Base-by-base conservation (phyloP, 2,113 vertebrate species). In the Nanorana parkeri region DNA sequence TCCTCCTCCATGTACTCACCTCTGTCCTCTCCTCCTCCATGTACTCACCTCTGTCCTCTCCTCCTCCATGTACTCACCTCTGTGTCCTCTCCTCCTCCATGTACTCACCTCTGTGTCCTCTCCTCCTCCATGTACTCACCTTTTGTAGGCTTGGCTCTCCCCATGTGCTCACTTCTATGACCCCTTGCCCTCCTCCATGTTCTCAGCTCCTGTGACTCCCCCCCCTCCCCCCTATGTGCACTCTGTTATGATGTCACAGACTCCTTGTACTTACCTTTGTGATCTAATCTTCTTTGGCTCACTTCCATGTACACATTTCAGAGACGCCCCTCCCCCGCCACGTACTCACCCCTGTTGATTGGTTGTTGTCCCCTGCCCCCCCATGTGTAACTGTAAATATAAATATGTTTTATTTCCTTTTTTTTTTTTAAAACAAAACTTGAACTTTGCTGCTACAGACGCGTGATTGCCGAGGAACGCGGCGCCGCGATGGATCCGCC, bases 401-500 rank as follows among this genome's bases (percentile, higher is more conserved):
- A 78, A 32, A 72, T 71, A 52, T 77, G 52, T 80, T 36, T 54
- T n/a, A n/a, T n/a, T n/a, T n/a, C n/a, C n/a, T 52, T 29, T 26
- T 32, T 74, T 81, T 81, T 54, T 61, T 73, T 74, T 81, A 23
- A 36, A 73, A 75, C n/a, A 69, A 69, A 72, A 82, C 80, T 82
- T 82, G 80, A 82, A 82, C 26, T 64, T 82, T 82, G 80, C 69
- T 75, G 80, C 80, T 82, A 82, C 63, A 75, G 19, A 65, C 28
- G n/a, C 28, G 28, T 54, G 23, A 65, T 77, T 77, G 36, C 21
- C 17, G 79, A 55, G 47, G 8, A 29, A 66, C 21, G 52, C 13
- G 21, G 19, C 20, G 19, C 26, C 6, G 28, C 17, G 17, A 29
- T 47, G 41, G 41, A 47, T 47, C 41, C 1, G 41, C 41, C 13